Evolutionary conservation across 2,113 vertebrate species (phyloP), one percentile per base, ranked within the genome.

Genomic region (Oreochromis spilurus): DNA sequence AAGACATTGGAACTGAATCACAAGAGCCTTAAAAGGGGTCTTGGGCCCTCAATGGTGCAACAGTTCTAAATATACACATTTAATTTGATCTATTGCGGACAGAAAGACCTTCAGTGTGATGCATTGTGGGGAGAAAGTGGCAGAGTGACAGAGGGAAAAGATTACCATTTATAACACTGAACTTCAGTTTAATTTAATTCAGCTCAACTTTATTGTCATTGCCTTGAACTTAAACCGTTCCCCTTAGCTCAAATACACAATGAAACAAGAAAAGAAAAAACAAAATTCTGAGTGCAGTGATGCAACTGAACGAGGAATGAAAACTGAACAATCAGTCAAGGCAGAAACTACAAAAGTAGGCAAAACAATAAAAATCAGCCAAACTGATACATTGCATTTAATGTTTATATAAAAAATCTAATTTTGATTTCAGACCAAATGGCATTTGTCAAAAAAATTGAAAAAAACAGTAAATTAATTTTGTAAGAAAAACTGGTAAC

Each of bases 21-120:
- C 54, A 14, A 34, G 72, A 84, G 84, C 19, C 83, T 84, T 91
- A 91, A 93, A 94, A 92, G 87, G 87, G 91, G 81, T 90, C 87
- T 65, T 10, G 3, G 85, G 86, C 87, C 79, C 67, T 93, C 86
- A 77, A 75, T 92, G 83, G 79, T 53, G 83, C 88, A 88, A 94
- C 89, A 88, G 79, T 62, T 92, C 84, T 92, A 86, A 87, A 91
- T 88, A 87, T 87, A 89, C 79, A 81, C 83, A 86, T 87, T 93
- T 94, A 83, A 88, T 85, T 89, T 91, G 91, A 95, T 91, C 72
- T 91, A 79, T 89, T 88, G 89, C 87, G 81, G 88, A 88, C 31
- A 80, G 34, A 87, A 36, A 70, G 21, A 78, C 65, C 70, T 84
- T 65, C 43, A 85, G 6, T 29, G 79, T 90, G 86, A 84, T 1